These are phyloP conservation scores for Pterostichus madidus DNA, from an alignment of 2,888 invertebrate genomes.

Conservation along the genomic window DNA sequence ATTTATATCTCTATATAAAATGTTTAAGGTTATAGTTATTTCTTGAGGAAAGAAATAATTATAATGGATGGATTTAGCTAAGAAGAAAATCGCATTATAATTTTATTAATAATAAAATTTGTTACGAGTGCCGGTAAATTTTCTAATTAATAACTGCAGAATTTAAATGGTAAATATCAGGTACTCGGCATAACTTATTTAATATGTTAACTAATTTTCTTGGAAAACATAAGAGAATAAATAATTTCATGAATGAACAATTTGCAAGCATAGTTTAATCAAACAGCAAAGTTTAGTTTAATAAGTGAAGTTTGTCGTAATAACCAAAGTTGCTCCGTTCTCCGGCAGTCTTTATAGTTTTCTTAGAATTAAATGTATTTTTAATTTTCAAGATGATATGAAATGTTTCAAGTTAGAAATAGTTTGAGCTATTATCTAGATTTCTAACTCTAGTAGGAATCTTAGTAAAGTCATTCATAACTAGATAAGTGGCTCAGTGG, in stretches of 20 bases:
- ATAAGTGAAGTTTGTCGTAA: no score
- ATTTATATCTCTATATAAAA: slow-evolving; percentile 26
- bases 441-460: no score
- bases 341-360: no score
- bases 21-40: not conserved
- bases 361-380: no score
- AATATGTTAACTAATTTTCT: slow-evolving; percentile 6
- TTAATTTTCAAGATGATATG: no score
- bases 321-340: no score
- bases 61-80: slow-evolving; percentile 1
- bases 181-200: slow-evolving; percentile 2
- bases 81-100: slow-evolving; percentile 7
- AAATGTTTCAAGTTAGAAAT: no score
- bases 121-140: slow-evolving; percentile 3
- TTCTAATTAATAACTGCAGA: not conserved
- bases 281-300: no score
- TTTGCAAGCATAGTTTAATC: not conserved
- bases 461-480: no score
- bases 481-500: no score
- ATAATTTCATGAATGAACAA: not conserved
- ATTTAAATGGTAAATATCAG: slow-evolving; percentile 9
- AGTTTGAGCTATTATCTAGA: no score
- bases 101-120: slow-evolving; percentile 14
- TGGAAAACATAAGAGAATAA: slow-evolving; percentile 5
- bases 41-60: slow-evolving; percentile 6